Conservation (phyloP, 1,140 invertebrate species). For the Riptortus pedestris region DNA sequence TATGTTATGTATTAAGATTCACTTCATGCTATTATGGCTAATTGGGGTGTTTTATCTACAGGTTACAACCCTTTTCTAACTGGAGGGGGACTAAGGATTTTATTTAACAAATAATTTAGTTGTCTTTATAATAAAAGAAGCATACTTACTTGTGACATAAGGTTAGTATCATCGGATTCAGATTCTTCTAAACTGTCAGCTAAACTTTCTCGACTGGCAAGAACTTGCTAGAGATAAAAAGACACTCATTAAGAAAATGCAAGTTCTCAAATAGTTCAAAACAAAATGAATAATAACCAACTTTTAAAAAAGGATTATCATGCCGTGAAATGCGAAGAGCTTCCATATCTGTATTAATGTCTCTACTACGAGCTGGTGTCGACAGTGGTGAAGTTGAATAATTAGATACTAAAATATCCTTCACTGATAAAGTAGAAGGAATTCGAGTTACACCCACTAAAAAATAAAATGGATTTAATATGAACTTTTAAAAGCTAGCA, state of each 20-base stretch:
- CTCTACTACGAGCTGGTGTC: constrained; percentile 59
- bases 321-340: constrained; percentile 62
- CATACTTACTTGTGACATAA: constrained; percentile 57
- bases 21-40: too few species aligned
- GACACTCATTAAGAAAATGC: constrained; percentile 17
- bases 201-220: constrained; percentile 63
- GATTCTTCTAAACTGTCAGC: constrained; percentile 58
- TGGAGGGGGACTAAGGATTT: too few species aligned
- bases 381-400: constrained; percentile 43
- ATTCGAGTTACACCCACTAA: constrained; percentile 36
- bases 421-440: constrained; percentile 43
- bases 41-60: too few species aligned
- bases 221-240: constrained; percentile 47
- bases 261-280: not conserved
- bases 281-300: constrained; percentile 31
- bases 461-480: not conserved
- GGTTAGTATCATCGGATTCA: constrained; percentile 61
- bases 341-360: constrained; percentile 75
- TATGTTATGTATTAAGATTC: too few species aligned
- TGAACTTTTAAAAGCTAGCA: not conserved
- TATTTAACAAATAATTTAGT: not conserved
- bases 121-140: not conserved
- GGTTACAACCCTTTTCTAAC: too few species aligned
- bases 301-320: constrained; percentile 72
- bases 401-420: constrained; percentile 41